Evolutionary conservation across 92 coral and sea anemone species (phyloP), one percentile per base, ranked within the genome.

Genomic region (Heliopora coerulea): DNA sequence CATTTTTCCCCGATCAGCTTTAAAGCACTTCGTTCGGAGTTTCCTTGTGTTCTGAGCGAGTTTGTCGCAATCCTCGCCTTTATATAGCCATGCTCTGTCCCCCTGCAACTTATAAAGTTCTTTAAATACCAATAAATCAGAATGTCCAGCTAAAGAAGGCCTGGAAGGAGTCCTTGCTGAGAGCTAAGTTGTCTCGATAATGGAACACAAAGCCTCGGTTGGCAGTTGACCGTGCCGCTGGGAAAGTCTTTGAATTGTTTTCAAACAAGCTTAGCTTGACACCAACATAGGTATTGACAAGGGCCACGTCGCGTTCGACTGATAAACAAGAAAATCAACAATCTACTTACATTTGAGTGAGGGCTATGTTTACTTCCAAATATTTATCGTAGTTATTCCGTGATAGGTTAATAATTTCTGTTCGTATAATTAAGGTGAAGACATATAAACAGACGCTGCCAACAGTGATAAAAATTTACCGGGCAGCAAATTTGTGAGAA

Each of bases 181-280:
- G 70, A 37, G 49, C 28, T 63, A 32, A 20, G 14, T 46, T 46
- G 52, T 46, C 52, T 46, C 2, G 52, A 35, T 49, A n/a, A 0
- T 37, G 9, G 3, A 0, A 9, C 31, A 63, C 70, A 63, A 63
- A 35, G 70, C 3, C 70, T 15, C 70, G 19, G 70, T 40, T 37
- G 70, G 70, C 19, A 52, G 52, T 29, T 1, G 50, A 21, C 70
- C 14, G 24, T 19, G 44, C 6, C 37, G 70, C 50, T 63, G 70
- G 3, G 44, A 62, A 19, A 15, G 19, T 34, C 52, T 63, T 37
- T 40, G 29, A 63, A 63, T 34, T 37, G 70, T 19, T 34, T 63
- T 63, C 70, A 63, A 63, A 63, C 52, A n/a, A 49, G 18, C 54
- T 3, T 32, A 21, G 52, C 70, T 63, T 63, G 50, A 37, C 18